Evolutionary conservation across 2,113 vertebrate species (phyloP).

Genomic region (Cyphotilapia sp.): DNA sequence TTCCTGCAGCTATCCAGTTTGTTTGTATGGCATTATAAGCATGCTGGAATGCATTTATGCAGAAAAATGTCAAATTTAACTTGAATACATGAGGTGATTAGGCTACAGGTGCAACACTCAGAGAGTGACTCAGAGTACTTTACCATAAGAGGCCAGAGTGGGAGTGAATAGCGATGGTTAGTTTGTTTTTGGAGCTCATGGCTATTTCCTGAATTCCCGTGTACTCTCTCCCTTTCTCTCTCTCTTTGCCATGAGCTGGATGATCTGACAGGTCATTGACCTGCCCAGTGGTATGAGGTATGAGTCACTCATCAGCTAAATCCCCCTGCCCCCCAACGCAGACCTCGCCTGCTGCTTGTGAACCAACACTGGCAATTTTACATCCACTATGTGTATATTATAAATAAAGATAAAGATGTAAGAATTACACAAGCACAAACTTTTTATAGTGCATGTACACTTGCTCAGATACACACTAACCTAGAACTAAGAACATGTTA

Average conservation of each 20-base stretch:
- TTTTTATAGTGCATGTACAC: neutral
- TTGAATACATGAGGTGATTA: neutral
- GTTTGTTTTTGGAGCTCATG: constrained; percentile 24
- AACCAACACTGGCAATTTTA: neutral
- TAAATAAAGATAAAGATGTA: neutral
- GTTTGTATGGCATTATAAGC: neutral
- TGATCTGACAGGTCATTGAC: constrained; percentile 42
- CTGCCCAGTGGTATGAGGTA: constrained; percentile 25
- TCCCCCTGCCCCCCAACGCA: neutral
- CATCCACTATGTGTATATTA: neutral
- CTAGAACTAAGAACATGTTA: neutral
- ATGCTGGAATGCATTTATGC: neutral
- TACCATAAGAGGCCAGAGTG: constrained; percentile 7
- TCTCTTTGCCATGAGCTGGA: neutral
- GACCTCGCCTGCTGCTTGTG: neutral
- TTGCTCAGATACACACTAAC: neutral
- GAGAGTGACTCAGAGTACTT: constrained; percentile 30
- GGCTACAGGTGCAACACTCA: constrained; percentile 28
- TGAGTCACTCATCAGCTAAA: constrained; percentile 45
- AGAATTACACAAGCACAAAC: neutral
- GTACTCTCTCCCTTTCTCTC: neutral
- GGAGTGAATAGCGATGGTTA: constrained; percentile 13
- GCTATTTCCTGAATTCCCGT: constrained; percentile 38
- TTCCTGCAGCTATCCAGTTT: neutral
- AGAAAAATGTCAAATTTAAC: neutral